These are phyloP conservation scores for Callosobruchus maculatus DNA, from an alignment of 2,888 invertebrate species.

Conservation along the genomic window DNA sequence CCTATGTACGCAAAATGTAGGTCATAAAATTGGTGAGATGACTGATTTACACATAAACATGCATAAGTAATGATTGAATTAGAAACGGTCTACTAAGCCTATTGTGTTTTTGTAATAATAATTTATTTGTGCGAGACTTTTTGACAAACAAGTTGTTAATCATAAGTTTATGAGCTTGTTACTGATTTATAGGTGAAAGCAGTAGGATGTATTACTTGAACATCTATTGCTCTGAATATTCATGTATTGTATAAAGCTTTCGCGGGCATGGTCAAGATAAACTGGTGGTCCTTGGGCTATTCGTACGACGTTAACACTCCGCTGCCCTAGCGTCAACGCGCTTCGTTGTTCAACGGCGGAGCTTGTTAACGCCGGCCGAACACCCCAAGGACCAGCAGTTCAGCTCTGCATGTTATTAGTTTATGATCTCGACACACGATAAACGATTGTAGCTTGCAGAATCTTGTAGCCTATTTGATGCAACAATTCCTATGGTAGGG, in stretches of 20 bases:
- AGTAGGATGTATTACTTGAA: neutral
- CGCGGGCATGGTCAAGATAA: too few relatives aligned
- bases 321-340: too few relatives aligned
- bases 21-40: neutral
- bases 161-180: neutral
- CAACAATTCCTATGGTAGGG: too few relatives aligned
- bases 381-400: too few relatives aligned
- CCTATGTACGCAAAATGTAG: neutral
- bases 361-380: too few relatives aligned
- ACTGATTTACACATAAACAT: neutral
- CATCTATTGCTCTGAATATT: neutral
- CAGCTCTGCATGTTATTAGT: too few relatives aligned
- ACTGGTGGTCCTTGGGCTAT: too few relatives aligned
- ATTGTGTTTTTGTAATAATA: neutral
- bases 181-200: neutral
- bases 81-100: neutral
- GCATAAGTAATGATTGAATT: neutral
- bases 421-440: neutral
- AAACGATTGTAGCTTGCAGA: neutral
- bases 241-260: too few relatives aligned
- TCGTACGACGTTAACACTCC: too few relatives aligned
- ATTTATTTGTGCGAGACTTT: neutral
- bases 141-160: neutral
- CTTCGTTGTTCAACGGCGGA: too few relatives aligned
- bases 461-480: neutral